A percentile compares a stretch with the other conserved stretches of the same genome.
phyloP scores from a whole-genome alignment of 2,113 vertebrate genomes.

The cattle (Bos taurus) region ARS-UCD2.0 NC_037348.1:56029501-56030000 shows the following conservation, averaged over 20 bases:
- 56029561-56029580: background rate
- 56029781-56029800: constrained; percentile 27
- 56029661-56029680: background rate
- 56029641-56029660: background rate
- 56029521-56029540: accelerated
- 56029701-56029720: background rate
- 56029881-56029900: background rate
- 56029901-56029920: background rate
- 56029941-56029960: background rate
- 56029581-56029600: background rate
- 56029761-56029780: background rate
- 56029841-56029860: background rate
- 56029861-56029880: background rate
- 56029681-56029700: background rate
- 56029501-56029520: background rate
- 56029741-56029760: background rate
- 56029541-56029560: background rate
- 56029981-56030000: accelerated
- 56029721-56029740: background rate
- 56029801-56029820: background rate
- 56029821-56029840: background rate
- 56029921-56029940: background rate
- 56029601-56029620: background rate
- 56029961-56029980: background rate
- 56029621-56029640: background rate